phyloP scores from a whole-genome alignment of 1,140 invertebrate species.

The Maconellicoccus hirsutus region DNA sequence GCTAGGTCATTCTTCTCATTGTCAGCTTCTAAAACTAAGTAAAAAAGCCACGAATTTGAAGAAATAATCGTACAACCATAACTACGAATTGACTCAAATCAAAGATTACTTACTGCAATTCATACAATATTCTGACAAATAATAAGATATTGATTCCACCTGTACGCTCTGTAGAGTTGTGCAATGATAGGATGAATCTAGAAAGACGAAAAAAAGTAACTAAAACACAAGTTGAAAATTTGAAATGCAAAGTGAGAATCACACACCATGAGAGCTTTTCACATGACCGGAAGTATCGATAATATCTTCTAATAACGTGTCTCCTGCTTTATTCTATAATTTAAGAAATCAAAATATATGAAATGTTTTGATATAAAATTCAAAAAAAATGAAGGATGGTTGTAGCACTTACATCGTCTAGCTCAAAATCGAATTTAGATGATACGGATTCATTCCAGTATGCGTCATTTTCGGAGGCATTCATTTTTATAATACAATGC shows the following conservation, averaged over 20 bases:
- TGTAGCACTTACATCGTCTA: conserved; percentile 25
- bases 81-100: background rate
- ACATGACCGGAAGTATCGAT: background rate
- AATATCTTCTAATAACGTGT: background rate
- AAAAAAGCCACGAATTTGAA: conserved; percentile 26
- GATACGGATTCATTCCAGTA: conserved; percentile 28
- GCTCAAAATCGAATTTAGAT: conserved; percentile 26
- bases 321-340: background rate
- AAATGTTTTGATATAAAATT: background rate
- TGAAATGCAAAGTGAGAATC: background rate
- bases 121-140: conserved; percentile 34
- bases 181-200: background rate
- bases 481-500: conserved; percentile 13
- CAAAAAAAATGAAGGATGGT: background rate
- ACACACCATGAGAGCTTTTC: background rate
- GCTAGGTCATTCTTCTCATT: conserved; percentile 15
- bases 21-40: conserved; percentile 21
- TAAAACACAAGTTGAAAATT: background rate
- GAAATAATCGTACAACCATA: too few relatives aligned
- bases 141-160: background rate
- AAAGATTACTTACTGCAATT: conserved; percentile 33
- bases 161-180: background rate
- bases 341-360: background rate
- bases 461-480: conserved; percentile 27
- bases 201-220: conserved; percentile 10